Evolutionary conservation across 2,797 vertebrate genomes (phyloP), one percentile per base, ranked within the genome.

Genomic region (Pelodytes ibericus): DNA sequence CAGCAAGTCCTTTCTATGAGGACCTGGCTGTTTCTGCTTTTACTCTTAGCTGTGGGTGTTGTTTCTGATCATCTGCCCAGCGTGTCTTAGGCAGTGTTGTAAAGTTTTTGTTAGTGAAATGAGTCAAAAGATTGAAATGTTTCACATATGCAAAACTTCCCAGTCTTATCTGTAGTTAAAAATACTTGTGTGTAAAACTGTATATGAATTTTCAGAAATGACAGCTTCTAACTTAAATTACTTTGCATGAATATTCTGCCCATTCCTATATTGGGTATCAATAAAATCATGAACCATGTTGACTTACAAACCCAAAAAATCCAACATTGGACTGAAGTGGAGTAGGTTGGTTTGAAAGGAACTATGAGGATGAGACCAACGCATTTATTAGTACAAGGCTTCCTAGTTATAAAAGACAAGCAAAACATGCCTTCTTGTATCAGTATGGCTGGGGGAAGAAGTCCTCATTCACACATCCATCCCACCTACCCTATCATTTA

Each of bases 71-170:
- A 30, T 31, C 27, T 60, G 58, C 29, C 58, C 58, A 60, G 24
- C n/a, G 8, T 24, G 29, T 6, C 6, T 60, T 31, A 33, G 58
- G 27, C 58, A 60, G 15, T 30, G 29, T 60, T 60, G 29, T 60
- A 60, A 60, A 30, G 29, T 85, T 71, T 80, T 83, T 13, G 75
- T 84, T 89, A 87, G 86, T 81, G 84, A 87, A 85, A 90, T 90
- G 90, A 91, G 85, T 90, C 90, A 90, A 82, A 80, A 80, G 84
- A 56, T 84, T 84, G 78, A 87, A 86, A 88, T 86, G 84, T 84
- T 83, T 75, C 83, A 87, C 86, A 80, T 83, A 81, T 81, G 85
- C 83, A 83, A 36, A 83, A 82, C 79, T 85, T 85, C 83, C 77
- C 80, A 82, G 74, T 74, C 74, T 77, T 80, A 58, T 31, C 58